These are phyloP conservation scores for Xiphorhynchus erythropygius DNA, from an alignment of 2,797 vertebrate genomes.

Conservation along the genomic window DNA sequence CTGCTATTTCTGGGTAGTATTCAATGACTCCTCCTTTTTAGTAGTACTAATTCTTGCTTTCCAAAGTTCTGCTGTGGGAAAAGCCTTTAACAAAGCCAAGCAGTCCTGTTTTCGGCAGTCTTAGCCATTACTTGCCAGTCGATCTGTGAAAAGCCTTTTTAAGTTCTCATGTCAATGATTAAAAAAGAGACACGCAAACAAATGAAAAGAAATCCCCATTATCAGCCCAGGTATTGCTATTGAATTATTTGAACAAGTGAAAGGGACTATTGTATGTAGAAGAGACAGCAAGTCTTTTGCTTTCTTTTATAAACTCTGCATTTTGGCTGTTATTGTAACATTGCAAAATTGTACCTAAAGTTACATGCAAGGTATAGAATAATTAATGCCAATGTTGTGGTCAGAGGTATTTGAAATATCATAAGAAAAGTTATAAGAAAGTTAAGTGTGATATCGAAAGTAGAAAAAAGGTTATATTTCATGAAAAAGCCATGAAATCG, in stretches of 20 bases:
- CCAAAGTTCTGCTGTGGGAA: not conserved
- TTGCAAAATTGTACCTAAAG: not conserved
- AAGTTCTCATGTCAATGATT: not conserved
- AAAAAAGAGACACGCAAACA: not conserved
- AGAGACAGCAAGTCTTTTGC: not conserved
- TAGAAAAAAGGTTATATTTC: not conserved
- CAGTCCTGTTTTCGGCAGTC: not conserved
- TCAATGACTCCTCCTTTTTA: not conserved
- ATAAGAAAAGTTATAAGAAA: not conserved
- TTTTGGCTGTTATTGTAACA: not conserved
- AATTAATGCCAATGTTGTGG: not conserved
- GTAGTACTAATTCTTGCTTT: not conserved
- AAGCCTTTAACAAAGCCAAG: not conserved
- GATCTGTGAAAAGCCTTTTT: not conserved
- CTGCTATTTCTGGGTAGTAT: not conserved
- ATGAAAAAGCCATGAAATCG: not conserved
- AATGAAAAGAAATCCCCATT: not conserved
- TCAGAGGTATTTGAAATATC: not conserved
- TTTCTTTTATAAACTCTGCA: not conserved
- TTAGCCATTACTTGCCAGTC: not conserved
- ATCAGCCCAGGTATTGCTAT: not conserved
- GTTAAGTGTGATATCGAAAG: not conserved
- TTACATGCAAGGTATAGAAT: not conserved
- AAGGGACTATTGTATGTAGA: not conserved
- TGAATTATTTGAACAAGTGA: not conserved